These are phyloP conservation scores for Odontomachus brunneus DNA, from an alignment of 1,140 invertebrate species.

Conservation along the genomic window DNA sequence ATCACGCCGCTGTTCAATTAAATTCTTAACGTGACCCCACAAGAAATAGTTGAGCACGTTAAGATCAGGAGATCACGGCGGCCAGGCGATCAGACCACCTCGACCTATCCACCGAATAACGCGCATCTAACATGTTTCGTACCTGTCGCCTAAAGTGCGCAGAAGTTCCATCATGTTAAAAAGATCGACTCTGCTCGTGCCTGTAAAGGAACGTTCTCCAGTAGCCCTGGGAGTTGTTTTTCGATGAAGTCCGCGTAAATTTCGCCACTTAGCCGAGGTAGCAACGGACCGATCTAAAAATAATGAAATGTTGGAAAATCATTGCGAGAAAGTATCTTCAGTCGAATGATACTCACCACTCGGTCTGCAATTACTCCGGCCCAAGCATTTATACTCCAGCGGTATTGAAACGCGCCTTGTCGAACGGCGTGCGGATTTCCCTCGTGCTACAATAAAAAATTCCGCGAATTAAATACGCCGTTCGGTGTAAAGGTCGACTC, in stretches of 20 bases:
- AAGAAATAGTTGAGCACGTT: too few relatives aligned
- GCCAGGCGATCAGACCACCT: too few relatives aligned
- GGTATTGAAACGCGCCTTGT: background rate
- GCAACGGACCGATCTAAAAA: background rate
- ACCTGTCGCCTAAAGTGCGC: too few relatives aligned
- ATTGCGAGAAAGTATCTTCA: background rate
- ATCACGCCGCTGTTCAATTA: constrained; percentile 2
- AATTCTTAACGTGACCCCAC: background rate
- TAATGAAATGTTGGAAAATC: background rate
- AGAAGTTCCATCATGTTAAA: too few relatives aligned
- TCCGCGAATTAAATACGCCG: constrained; percentile 1
- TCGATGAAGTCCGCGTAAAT: background rate
- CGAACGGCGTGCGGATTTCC: too few relatives aligned
- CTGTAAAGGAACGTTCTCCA: too few relatives aligned
- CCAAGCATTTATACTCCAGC: background rate
- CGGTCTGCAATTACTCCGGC: background rate
- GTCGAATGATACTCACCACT: background rate
- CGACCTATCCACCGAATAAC: too few relatives aligned
- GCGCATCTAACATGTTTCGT: too few relatives aligned
- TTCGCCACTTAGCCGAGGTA: background rate
- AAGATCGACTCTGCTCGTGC: too few relatives aligned
- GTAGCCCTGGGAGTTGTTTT: background rate
- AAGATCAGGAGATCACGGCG: too few relatives aligned
- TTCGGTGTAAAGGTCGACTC: background rate
- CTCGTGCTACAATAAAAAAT: too few relatives aligned